phyloP scores from a whole-genome alignment of 2,888 invertebrate genomes.

The Argyresthia goedartella region DNA sequence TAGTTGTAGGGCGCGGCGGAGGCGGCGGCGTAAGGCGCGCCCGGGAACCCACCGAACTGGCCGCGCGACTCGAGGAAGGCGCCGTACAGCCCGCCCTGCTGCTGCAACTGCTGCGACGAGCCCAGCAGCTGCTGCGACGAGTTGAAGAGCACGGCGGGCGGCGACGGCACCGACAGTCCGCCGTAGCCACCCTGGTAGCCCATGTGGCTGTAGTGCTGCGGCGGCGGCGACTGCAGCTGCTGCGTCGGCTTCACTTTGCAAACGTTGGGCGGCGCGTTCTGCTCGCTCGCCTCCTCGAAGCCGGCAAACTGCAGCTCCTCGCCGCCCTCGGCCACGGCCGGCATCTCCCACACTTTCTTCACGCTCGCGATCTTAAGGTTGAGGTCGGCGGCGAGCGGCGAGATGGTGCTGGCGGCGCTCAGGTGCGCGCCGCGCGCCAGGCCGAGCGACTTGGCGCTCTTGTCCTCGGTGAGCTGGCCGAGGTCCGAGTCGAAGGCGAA shows the following conservation, averaged over 20 bases:
- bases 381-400: slow-evolving; percentile 88
- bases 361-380: slow-evolving; percentile 95
- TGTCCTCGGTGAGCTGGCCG: slow-evolving; percentile 80
- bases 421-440: slow-evolving; percentile 73
- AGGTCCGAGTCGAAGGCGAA: slow-evolving; percentile 91
- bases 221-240: slow-evolving; percentile 80
- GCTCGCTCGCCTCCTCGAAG: slow-evolving; percentile 55
- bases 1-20: slow-evolving; percentile 82
- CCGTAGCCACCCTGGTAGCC: slow-evolving; percentile 83
- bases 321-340: slow-evolving; percentile 74
- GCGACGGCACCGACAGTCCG: slow-evolving; percentile 87
- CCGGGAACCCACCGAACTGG: slow-evolving; percentile 85
- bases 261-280: slow-evolving; percentile 76
- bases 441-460: slow-evolving; percentile 63
- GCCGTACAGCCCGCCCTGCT: slow-evolving; percentile 85
- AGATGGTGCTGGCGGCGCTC: slow-evolving; percentile 79
- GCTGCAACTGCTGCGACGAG: slow-evolving; percentile 73
- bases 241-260: slow-evolving; percentile 89
- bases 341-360: slow-evolving; percentile 91
- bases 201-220: slow-evolving; percentile 76
- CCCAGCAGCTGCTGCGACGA: slow-evolving; percentile 75
- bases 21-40: slow-evolving; percentile 76
- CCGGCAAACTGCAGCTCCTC: slow-evolving; percentile 61
- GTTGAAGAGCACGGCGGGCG: slow-evolving; percentile 86
- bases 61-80: slow-evolving; percentile 84